Conservation (phyloP, 2,797 vertebrate genomes). For the Yasuhikotakia modesta region DNA sequence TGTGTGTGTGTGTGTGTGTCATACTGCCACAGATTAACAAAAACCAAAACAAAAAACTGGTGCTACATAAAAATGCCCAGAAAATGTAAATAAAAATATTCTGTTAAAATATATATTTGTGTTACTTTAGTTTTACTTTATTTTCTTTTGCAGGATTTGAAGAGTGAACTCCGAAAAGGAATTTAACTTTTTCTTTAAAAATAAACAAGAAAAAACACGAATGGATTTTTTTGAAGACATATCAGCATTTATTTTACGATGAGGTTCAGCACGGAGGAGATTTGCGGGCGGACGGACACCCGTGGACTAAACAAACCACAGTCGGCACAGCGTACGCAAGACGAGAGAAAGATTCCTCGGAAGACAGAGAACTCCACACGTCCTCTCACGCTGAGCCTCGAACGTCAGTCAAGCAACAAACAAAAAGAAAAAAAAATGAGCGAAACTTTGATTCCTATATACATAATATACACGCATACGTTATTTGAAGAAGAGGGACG, state of each 20-base stretch:
- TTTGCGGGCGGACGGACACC: constrained; percentile 59
- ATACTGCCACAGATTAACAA: no score
- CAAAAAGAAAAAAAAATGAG: constrained; percentile 81
- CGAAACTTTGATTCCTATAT: constrained; percentile 85
- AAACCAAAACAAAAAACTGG: no score
- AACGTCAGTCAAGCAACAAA: constrained; percentile 84
- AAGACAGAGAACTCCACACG: constrained; percentile 76
- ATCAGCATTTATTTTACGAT: constrained; percentile 82
- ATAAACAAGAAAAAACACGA: constrained; percentile 71
- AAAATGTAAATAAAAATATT: background rate
- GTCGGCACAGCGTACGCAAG: constrained; percentile 68
- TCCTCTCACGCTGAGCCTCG: constrained; percentile 81
- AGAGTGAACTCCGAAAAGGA: constrained; percentile 78
- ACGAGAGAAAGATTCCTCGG: constrained; percentile 64
- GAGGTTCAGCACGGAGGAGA: constrained; percentile 65
- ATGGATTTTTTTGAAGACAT: constrained; percentile 81
- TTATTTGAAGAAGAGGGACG: constrained; percentile 79
- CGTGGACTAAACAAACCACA: constrained; percentile 65
- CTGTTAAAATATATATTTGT: no score
- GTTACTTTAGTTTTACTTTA: background rate
- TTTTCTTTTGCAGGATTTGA: constrained; percentile 73
- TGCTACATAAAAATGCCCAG: no score
- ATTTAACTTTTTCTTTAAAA: constrained; percentile 78
- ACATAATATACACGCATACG: constrained; percentile 85
- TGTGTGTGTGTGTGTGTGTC: no score